Evolutionary conservation across 2,888 invertebrate species (phyloP), one percentile per base, ranked within the genome.

Genomic region (Eucriotettix oculatus): DNA sequence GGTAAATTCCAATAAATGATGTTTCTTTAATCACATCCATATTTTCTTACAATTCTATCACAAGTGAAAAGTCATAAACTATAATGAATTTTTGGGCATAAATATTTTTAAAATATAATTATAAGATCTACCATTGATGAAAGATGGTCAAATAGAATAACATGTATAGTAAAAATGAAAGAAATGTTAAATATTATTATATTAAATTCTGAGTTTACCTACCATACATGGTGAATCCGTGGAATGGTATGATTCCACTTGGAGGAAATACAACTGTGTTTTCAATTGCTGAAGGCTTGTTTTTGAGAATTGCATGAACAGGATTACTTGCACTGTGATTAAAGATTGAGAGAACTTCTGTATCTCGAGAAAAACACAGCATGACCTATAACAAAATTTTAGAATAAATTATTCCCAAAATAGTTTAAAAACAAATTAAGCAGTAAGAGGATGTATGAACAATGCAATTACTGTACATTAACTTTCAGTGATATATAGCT

Each of bases 221-320:
- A 93, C 93, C 92, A 73, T 94, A 95, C 96, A 97, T 96, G 17
- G 95, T 89, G 73, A 97, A 95, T 1, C 96, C 96, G 72, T 97
- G 95, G 73, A 95, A 96, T 0, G 96, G 96, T 66, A 97, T 93
- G 48, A 96, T 85, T 0, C 95, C 95, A 71, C 90, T 92, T 0
- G 96, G 96, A 10, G 97, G 96, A 70, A 92, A 93, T 53, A 85
- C 82, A 17, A 90, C 84, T 17, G 84, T 78, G 68, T 80, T 85
- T 67, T 87, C 87, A 9, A 82, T 74, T 0, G 79, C 76, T 0
- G 80, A 77, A 65, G 83, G 79, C 68, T 83, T 85, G 16, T 88
- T 87, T 70, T 88, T 85, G 43, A 90, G 77, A 48, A 84, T 80
- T 0, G 87, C 87, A 61, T 85, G 83, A 65, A 89, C 83, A 0